These are phyloP conservation scores for Puffinus mauretanicus DNA, from an alignment of 2,113 vertebrate species.

Conservation along the genomic window DNA sequence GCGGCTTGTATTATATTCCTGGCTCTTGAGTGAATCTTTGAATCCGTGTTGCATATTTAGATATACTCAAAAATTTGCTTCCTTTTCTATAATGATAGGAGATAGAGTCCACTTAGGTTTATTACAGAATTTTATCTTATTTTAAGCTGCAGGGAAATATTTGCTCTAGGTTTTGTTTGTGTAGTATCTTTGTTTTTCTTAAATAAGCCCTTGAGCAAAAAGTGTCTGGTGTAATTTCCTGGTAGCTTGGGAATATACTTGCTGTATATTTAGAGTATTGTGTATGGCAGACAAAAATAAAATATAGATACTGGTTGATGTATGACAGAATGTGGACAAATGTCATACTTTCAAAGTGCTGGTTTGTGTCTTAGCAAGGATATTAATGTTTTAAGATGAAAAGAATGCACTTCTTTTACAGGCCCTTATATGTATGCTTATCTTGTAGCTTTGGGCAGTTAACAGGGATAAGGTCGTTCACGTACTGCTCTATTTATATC, in stretches of 20 bases:
- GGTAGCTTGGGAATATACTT: background rate
- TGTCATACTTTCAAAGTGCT: background rate
- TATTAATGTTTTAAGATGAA: background rate
- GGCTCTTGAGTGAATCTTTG: background rate
- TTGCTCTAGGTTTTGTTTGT: background rate
- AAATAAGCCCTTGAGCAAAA: background rate
- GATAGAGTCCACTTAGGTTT: background rate
- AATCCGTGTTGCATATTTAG: background rate
- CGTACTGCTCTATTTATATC: background rate
- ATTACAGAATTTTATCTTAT: background rate
- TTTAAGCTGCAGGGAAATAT: background rate
- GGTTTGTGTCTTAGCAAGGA: background rate
- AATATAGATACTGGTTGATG: background rate
- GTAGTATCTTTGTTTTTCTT: slow-evolving; percentile 24
- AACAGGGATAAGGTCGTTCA: background rate
- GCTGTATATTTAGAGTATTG: background rate
- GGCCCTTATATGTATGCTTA: background rate
- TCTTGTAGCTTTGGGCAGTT: background rate
- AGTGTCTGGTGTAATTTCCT: slow-evolving; percentile 15
- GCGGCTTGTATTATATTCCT: background rate
- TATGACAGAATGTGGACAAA: background rate
- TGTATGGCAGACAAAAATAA: background rate
- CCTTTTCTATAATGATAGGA: background rate
- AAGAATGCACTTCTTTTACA: background rate
- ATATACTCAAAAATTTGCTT: background rate